Evolutionary conservation across 1,140 invertebrate genomes (phyloP), one percentile per base, ranked within the genome.

Genomic region (Arctopsyche grandis): DNA sequence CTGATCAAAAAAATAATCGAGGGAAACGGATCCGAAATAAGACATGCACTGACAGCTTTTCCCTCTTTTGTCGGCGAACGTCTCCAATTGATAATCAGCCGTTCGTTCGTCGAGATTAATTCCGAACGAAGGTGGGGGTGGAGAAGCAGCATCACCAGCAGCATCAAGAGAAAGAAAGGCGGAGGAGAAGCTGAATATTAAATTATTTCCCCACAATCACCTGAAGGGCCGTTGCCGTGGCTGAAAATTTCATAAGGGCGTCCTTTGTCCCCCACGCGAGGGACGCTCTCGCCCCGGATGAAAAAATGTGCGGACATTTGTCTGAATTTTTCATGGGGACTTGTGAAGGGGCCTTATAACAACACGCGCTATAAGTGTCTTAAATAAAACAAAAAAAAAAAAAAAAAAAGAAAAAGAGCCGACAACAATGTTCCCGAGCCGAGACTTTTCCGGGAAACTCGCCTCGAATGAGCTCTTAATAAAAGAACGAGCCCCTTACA

Each of bases 261-360:
- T 71, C 73, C 29, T 70, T 78, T 78, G 76, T 81, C 77, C 43
- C 46, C 52, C 63, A 16, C 52, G 16, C 56, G 5, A 29, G 48
- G 56, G 69, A 24, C 16, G n/a, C 29, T 38, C 29, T 38, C 29
- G 29, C 43, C 52, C 48, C 12, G 29, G 77, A 78, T 52, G 77
- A 77, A 77, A 77, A 78, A 78, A 81, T 78, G 76, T 75, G 66
- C 58, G 58, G 73, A 78, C 80, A 78, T 81, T 81, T 78, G 60
- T 75, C 60, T 81, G 80, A 81, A 81, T 81, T 78, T 81, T 81
- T 81, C 56, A 81, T 78, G 46, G 52, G 69, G 69, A 29, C 77
- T 24, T 69, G 60, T 48, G 66, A 69, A 76, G 44, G 22, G 52
- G 43, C 58, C 70, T 78, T 78, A 73, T 79, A 69, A 81, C 74